Percentiles rank a stretch among this genome's conserved stretches.
These are phyloP conservation scores for Ammodytes dubius DNA, from an alignment of 2,113 vertebrate species.

Conservation along the genomic window DNA sequence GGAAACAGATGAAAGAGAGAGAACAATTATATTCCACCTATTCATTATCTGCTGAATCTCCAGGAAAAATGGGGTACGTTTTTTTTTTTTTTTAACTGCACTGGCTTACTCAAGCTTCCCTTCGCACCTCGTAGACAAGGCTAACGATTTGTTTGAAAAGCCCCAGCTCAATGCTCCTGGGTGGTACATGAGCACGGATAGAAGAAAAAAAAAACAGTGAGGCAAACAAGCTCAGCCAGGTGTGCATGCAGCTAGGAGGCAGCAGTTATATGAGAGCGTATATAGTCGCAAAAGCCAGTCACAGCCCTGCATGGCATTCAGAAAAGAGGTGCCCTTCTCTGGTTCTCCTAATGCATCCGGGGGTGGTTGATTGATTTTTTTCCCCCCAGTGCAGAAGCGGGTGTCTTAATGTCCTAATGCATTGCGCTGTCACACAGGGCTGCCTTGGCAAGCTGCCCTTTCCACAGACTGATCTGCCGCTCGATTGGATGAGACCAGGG, in stretches of 20 bases:
- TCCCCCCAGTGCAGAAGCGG: conserved; percentile 60
- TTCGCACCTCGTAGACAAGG: conserved; percentile 15
- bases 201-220: conserved; percentile 32
- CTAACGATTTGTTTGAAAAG: conserved; percentile 60
- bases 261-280: conserved; percentile 1
- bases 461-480: conserved; percentile 79
- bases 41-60: conserved; percentile 50
- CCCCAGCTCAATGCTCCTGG: conserved; percentile 40
- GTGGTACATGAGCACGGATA: conserved; percentile 33
- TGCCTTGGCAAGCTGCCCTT: conserved; percentile 84
- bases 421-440: conserved; percentile 83
- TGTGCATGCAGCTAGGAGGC: conserved; percentile 50
- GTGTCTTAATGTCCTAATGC: conserved; percentile 86
- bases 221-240: conserved; percentile 65
- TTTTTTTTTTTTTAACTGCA: conserved; percentile 13
- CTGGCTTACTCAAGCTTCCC: conserved; percentile 7
- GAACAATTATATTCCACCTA: conserved; percentile 19
- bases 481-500: conserved; percentile 81
- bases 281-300: conserved; percentile 33
- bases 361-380: conserved; percentile 82
- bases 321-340: conserved; percentile 76
- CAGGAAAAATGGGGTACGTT: background rate
- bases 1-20: conserved; percentile 24
- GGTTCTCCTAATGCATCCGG: conserved; percentile 72
- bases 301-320: conserved; percentile 44